These are phyloP conservation scores for Amphipyra berbera DNA, from an alignment of 2,888 invertebrate species.

Conservation along the genomic window DNA sequence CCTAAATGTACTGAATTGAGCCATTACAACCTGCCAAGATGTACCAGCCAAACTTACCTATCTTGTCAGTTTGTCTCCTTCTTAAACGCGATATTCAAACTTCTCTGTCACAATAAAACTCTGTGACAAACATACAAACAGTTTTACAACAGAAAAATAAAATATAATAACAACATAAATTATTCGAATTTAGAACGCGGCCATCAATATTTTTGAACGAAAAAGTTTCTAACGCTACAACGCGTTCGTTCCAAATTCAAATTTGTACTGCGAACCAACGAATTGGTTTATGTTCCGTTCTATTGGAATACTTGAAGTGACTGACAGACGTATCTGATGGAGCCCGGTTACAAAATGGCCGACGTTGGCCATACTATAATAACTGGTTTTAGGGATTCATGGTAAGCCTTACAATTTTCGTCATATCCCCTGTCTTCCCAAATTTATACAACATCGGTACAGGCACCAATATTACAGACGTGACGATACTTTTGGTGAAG, in stretches of 20 bases:
- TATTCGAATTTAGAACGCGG: slow-evolving; percentile 52
- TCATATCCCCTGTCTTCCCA: too few relatives aligned
- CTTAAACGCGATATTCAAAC: not conserved
- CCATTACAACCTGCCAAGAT: too few relatives aligned
- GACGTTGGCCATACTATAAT: slow-evolving; percentile 1
- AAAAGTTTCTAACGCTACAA: slow-evolving; percentile 54
- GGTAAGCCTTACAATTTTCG: too few relatives aligned
- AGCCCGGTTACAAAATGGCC: slow-evolving; percentile 6
- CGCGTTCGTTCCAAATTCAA: slow-evolving; percentile 58
- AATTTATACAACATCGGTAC: too few relatives aligned
- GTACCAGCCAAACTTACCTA: not conserved
- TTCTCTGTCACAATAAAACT: slow-evolving; percentile 2
- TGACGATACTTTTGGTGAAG: too few relatives aligned
- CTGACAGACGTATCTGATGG: slow-evolving; percentile 23
- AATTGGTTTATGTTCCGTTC: slow-evolving; percentile 52
- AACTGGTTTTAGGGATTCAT: not conserved
- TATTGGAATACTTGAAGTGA: slow-evolving; percentile 44
- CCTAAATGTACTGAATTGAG: too few relatives aligned
- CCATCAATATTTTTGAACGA: slow-evolving; percentile 60
- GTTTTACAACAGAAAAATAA: slow-evolving; percentile 20
- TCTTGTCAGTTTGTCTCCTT: not conserved
- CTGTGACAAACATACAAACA: not conserved
- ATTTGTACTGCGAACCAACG: slow-evolving; percentile 53
- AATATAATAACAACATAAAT: slow-evolving; percentile 23
- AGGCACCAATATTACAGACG: too few relatives aligned